Conservation (phyloP, 2,888 invertebrate species). For the Eupithecia centaureata region DNA sequence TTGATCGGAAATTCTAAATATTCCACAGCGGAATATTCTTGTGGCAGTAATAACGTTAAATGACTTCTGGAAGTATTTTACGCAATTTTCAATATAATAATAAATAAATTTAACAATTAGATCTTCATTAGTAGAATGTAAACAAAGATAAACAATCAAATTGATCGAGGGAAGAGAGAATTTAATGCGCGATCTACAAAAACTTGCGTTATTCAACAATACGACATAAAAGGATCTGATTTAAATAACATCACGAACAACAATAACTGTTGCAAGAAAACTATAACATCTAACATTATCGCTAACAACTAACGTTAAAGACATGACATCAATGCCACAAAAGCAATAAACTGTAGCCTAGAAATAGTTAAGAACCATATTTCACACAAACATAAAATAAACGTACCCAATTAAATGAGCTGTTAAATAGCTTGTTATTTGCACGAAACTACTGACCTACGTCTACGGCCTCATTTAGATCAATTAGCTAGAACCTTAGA, state of each 20-base stretch:
- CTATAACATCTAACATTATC: not conserved
- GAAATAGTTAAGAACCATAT: constrained; percentile 6
- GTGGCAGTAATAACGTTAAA: not conserved
- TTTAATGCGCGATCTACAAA: not conserved
- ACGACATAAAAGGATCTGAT: not conserved
- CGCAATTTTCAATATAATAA: constrained; percentile 23
- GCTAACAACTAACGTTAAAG: not conserved
- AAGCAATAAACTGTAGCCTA: constrained; percentile 7
- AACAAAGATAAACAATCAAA: constrained; percentile 20
- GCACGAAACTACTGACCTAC: constrained; percentile 28
- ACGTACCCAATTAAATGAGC: constrained; percentile 3
- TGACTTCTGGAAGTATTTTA: not conserved
- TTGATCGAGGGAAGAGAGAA: not conserved
- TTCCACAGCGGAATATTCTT: not conserved
- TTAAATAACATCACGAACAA: not conserved
- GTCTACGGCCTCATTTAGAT: constrained; percentile 8
- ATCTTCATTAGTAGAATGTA: constrained; percentile 28
- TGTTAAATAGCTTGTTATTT: constrained; percentile 18
- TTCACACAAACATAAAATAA: not conserved
- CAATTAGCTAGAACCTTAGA: not conserved
- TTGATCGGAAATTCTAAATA: constrained; percentile 1
- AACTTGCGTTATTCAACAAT: not conserved
- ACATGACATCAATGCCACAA: constrained; percentile 4
- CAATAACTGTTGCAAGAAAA: not conserved
- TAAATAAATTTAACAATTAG: constrained; percentile 23